Base-by-base conservation (phyloP, 2,888 invertebrate genomes). In the Thera britannica region DNA sequence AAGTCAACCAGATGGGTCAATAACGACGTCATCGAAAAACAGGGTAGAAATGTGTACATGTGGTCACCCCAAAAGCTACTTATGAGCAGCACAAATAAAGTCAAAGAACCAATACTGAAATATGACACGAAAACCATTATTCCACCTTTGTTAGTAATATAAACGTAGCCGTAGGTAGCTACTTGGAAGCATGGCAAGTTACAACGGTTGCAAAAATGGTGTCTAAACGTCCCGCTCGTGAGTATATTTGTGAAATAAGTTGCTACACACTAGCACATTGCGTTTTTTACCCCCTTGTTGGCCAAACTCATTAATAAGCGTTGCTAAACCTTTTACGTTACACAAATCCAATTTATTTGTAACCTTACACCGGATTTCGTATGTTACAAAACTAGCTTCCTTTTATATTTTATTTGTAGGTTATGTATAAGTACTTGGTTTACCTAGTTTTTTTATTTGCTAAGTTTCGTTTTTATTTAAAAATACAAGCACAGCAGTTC, bases 141-240 rank as follows among this genome's bases (percentile, higher is more conserved):
- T 46, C 9, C 9, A 9, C 8, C 8, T 9, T 34, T 23, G 23
- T 52, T 44, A n/a, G 4, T 38, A 41, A 12, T 5, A 11, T 41
- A 41, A 57, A 44, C 9, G 41, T 23, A 44, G 41, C 23, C 44
- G n/a, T 23, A 41, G 2, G 9, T 46, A 7, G 9, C 44, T 9
- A 9, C 44, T 6, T 57, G 23, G n/a, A 12, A 11, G n/a, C 12
- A 36, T 38, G 44, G 41, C 41, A 44, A 82, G 74, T 90, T 89
- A 85, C 88, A 88, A 89, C 72, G 80, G 81, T 87, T 90, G 91
- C 90, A 89, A 89, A 85, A 88, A 87, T 79, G 63, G 77, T 90
- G 88, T 86, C 83, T 90, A 85, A 91, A 92, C 83, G 82, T 86
- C 83, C 86, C 83, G 85, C 83, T 88, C 88, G 89, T 88, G 90